These are phyloP conservation scores for Orthosia gracilis DNA, from an alignment of 2,888 invertebrate species.

Conservation along the genomic window DNA sequence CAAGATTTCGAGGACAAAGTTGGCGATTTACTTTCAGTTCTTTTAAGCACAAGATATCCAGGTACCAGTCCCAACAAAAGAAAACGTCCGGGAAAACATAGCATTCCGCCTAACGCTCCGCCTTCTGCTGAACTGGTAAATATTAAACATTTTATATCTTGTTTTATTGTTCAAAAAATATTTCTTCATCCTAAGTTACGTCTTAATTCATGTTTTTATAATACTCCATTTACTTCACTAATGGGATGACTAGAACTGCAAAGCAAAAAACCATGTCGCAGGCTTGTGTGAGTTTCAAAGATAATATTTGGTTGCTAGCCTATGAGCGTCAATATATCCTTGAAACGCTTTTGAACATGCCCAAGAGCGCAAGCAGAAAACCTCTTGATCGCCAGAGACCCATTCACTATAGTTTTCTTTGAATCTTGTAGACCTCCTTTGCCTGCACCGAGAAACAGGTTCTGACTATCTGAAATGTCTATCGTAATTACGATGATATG, in stretches of 20 bases:
- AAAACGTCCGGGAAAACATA: slow-evolving; percentile 95
- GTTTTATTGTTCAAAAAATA: neutral
- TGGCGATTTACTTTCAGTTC: slow-evolving; percentile 94
- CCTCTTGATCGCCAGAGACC: slow-evolving; percentile 42
- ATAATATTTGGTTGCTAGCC: slow-evolving; percentile 53
- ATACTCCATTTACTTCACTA: slow-evolving; percentile 56
- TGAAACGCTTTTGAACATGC: slow-evolving; percentile 40
- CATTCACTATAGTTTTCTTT: slow-evolving; percentile 41
- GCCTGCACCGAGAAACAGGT: neutral
- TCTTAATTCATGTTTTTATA: slow-evolving; percentile 54
- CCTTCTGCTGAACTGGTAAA: slow-evolving; percentile 95
- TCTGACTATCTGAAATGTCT: slow-evolving; percentile 14
- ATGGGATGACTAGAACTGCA: slow-evolving; percentile 58
- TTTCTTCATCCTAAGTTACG: slow-evolving; percentile 41
- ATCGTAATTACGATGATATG: slow-evolving; percentile 2
- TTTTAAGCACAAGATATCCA: slow-evolving; percentile 96
- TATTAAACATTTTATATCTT: slow-evolving; percentile 39
- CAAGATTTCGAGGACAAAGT: slow-evolving; percentile 97
- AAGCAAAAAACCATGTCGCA: slow-evolving; percentile 53
- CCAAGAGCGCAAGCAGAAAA: slow-evolving; percentile 53
- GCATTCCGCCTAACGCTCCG: slow-evolving; percentile 93
- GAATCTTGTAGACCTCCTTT: slow-evolving; percentile 29
- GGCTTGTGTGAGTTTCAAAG: slow-evolving; percentile 57
- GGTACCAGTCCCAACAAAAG: slow-evolving; percentile 97
- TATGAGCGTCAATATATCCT: slow-evolving; percentile 44